Percentiles rank a stretch among this genome's conserved stretches.
phyloP scores from a whole-genome alignment of 2,113 vertebrate genomes.

The Prionailurus bengalensis region DNA sequence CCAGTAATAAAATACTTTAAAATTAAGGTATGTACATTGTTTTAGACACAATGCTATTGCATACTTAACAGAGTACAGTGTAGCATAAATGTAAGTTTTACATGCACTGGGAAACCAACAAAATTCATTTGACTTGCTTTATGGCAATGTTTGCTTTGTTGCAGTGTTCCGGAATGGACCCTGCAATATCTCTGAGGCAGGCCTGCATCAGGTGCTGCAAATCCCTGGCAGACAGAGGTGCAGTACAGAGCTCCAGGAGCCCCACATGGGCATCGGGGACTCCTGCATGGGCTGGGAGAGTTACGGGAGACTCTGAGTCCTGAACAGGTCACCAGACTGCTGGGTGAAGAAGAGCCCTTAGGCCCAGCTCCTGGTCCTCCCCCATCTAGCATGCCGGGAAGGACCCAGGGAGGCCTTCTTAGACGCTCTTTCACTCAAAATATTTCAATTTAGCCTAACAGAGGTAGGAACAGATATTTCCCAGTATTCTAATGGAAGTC shows the following conservation, averaged over 20 bases:
- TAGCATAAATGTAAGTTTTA: neutral
- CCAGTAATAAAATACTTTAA: neutral
- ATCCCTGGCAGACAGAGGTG: neutral
- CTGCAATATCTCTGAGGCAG: neutral
- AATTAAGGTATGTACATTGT: neutral
- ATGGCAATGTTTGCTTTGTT: neutral
- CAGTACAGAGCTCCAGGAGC: neutral
- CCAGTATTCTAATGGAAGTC: neutral
- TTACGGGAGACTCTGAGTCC: neutral
- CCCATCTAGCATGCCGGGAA: too few species aligned
- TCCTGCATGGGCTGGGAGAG: neutral
- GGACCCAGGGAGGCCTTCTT: neutral
- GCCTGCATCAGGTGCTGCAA: neutral
- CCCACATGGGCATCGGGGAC: neutral
- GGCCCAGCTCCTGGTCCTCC: neutral
- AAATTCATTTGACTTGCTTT: neutral
- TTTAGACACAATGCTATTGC: neutral
- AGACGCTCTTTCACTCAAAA: neutral
- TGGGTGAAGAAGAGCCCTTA: neutral
- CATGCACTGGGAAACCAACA: neutral
- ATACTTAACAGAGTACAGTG: neutral
- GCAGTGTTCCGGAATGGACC: neutral
- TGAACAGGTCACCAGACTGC: too few species aligned
- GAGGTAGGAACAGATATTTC: neutral
- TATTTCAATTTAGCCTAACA: neutral